These are phyloP conservation scores for Poecilia velifera DNA, from an alignment of 2,797 vertebrate species.

Conservation along the genomic window DNA sequence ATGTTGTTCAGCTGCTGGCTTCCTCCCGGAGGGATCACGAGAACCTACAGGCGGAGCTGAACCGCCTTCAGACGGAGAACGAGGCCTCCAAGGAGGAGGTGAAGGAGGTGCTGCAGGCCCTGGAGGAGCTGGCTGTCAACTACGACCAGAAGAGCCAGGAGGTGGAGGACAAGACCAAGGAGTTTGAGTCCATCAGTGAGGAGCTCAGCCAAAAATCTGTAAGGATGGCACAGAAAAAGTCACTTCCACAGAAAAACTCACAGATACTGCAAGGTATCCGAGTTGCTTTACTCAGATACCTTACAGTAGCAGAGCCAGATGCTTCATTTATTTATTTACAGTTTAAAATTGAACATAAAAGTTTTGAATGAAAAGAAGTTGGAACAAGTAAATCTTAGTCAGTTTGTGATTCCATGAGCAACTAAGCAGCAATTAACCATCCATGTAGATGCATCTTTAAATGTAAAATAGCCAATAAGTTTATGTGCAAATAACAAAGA, in stretches of 20 bases:
- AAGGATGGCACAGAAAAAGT: slow-evolving; percentile 23
- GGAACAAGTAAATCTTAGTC: too few relatives aligned
- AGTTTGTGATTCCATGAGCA: too few relatives aligned
- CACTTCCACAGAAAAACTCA: not conserved
- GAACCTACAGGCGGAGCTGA: slow-evolving; percentile 92
- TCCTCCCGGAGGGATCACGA: slow-evolving; percentile 95
- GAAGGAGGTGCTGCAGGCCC: slow-evolving; percentile 94
- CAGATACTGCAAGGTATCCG: too few relatives aligned
- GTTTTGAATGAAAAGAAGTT: too few relatives aligned
- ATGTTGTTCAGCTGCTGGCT: slow-evolving; percentile 84
- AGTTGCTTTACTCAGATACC: not conserved
- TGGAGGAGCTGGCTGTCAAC: slow-evolving; percentile 96
- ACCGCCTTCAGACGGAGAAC: slow-evolving; percentile 94
- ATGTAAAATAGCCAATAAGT: too few relatives aligned
- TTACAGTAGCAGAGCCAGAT: not conserved
- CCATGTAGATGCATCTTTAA: too few relatives aligned
- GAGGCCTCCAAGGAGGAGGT: slow-evolving; percentile 98
- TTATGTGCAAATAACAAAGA: too few relatives aligned
- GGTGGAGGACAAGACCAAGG: slow-evolving; percentile 96
- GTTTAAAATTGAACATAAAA: too few relatives aligned
- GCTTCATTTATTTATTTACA: not conserved
- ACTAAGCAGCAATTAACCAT: too few relatives aligned
- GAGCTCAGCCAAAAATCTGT: slow-evolving; percentile 97
- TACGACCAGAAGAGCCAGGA: slow-evolving; percentile 99
- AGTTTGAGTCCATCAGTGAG: slow-evolving; percentile 92